Evolutionary conservation across 1,140 invertebrate species (phyloP), one percentile per base, ranked within the genome.

Genomic region (Carposina sasakii): DNA sequence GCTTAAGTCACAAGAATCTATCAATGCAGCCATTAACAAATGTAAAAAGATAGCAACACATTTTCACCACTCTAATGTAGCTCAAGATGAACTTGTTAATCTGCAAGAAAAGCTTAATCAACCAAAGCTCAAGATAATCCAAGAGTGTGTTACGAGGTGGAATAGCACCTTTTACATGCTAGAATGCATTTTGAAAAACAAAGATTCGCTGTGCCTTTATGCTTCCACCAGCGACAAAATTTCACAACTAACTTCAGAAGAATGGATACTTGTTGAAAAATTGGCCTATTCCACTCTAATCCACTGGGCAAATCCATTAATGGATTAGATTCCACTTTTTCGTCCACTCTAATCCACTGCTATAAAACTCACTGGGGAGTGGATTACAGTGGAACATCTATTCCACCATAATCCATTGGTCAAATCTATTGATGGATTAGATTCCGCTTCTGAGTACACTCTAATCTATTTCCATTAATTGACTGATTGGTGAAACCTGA

Each of bases 1-100:
- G 31, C 24, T 57, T 37, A 45, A 53, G 28, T 57, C 54, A 40
- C 48, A 61, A 37, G 54, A 61, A 54, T 44, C 20, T 39, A 55
- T 62, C 20, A 58, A 48, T 41, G 26, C 31, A 43, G 22, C 33
- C 31, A 45, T 47, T 44, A 48, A 57, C 37, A 63, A 58, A 54
- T 57, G 50, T 48, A 54, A 57, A 45, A 53, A 48, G 45, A 61
- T 52, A 37, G 20, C 44, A 24, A 54, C 48, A 13, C 50, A 57
- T 54, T 57, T 57, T 33, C 48, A 57, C 21, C 44, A 61, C 26
- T 52, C 34, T 45, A 49, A 26, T 37, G 23, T 54, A 20, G 52
- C 59, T 39, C 54, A 62, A 31, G 42, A 57, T 17, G 23, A 59
- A 54, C 44, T 26, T 26, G 24, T 26, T 26, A 26, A 26, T 26